These are phyloP conservation scores for Lineus longissimus DNA, from an alignment of 1,140 invertebrate genomes.

Conservation along the genomic window DNA sequence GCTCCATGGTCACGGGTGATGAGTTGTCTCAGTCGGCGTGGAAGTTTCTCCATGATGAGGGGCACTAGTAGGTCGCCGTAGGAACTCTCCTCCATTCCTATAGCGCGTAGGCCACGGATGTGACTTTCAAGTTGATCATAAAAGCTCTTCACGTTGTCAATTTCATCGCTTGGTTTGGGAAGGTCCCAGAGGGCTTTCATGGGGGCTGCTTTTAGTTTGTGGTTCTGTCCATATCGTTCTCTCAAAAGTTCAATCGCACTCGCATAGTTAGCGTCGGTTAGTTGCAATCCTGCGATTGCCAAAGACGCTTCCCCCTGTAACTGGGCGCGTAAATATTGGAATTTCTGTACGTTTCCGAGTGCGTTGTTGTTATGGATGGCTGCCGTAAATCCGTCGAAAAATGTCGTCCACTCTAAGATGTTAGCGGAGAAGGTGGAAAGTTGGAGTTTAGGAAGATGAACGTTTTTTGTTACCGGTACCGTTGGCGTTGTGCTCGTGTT, in stretches of 20 bases:
- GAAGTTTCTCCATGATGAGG: too few species aligned
- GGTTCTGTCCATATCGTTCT: constrained; percentile 12
- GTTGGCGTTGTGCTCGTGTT: too few species aligned
- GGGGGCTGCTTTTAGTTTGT: constrained; percentile 9
- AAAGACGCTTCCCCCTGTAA: constrained; percentile 6
- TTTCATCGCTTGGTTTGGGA: neutral
- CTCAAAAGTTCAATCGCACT: constrained; percentile 7
- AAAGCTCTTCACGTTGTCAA: constrained; percentile 9
- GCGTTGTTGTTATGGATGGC: constrained; percentile 10
- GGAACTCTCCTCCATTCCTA: too few species aligned
- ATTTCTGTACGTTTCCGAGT: constrained; percentile 15
- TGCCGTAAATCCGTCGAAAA: constrained; percentile 15
- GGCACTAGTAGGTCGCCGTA: too few species aligned
- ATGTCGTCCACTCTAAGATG: constrained; percentile 15
- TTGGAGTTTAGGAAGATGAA: constrained; percentile 13
- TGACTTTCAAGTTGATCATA: constrained; percentile 16
- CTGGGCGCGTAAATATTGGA: constrained; percentile 12
- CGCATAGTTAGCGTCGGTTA: constrained; percentile 15
- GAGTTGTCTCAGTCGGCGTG: too few species aligned
- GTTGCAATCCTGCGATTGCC: constrained; percentile 9
- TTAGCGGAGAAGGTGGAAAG: constrained; percentile 15
- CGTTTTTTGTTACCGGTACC: too few species aligned
- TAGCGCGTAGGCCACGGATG: neutral
- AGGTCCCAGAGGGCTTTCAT: constrained; percentile 14
- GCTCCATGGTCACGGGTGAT: too few species aligned